phyloP scores from a whole-genome alignment of 1,140 invertebrate genomes.

The Aphidius gifuensis region DNA sequence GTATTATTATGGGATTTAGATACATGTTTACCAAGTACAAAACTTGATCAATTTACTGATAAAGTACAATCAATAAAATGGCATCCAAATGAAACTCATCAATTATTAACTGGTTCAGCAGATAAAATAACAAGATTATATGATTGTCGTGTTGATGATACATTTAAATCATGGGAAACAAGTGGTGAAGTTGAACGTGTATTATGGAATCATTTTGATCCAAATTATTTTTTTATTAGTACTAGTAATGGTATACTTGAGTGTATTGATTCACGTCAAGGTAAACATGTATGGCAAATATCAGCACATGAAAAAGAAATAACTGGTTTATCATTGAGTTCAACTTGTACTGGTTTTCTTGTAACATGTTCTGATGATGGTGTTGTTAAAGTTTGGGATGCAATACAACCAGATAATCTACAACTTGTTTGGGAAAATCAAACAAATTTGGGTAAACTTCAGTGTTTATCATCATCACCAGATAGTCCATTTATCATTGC shows the following conservation, averaged over 20 bases:
- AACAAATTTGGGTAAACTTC: conserved; percentile 67
- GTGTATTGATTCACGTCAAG: conserved; percentile 74
- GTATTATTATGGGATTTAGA: conserved; percentile 93
- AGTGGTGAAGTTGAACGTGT: conserved; percentile 83
- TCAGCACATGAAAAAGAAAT: conserved; percentile 79
- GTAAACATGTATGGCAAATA: conserved; percentile 72
- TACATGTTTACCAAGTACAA: conserved; percentile 68
- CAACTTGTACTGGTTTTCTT: conserved; percentile 66
- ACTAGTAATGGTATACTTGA: conserved; percentile 77
- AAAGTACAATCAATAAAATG: conserved; percentile 84
- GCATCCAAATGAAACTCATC: conserved; percentile 80
- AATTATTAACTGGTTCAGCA: conserved; percentile 73
- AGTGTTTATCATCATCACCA: conserved; percentile 72
- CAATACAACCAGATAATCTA: conserved; percentile 37
- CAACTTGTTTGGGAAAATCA: conserved; percentile 59
- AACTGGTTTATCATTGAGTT: conserved; percentile 70
- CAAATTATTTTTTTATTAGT: conserved; percentile 71
- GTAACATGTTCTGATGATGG: conserved; percentile 73
- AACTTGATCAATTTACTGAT: conserved; percentile 72
- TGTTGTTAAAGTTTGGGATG: conserved; percentile 77
- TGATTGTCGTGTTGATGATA: conserved; percentile 71
- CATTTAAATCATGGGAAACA: conserved; percentile 67
- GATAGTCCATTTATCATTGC: conserved; percentile 78
- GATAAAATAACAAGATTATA: conserved; percentile 69
- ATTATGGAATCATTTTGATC: conserved; percentile 76